Base-by-base conservation (phyloP, 1,140 invertebrate genomes). In the Hyles euphorbiae region DNA sequence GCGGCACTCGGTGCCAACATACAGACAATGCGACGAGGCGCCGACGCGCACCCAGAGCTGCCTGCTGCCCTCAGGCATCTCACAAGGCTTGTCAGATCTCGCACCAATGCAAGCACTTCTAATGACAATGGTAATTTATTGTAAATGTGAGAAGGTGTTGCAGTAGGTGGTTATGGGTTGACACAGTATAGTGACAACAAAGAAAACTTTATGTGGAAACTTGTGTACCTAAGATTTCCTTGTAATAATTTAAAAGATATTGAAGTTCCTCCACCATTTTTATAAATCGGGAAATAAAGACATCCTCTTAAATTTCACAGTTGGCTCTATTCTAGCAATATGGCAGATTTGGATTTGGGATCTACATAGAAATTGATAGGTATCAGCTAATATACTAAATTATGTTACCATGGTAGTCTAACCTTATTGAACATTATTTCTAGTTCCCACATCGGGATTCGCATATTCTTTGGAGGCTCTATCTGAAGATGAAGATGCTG, bases 381-480 rank as follows among this genome's bases (percentile, higher is more conserved):
- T 22, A 22, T 22, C 22, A 22, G 22, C 22, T 22, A 22, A 22
- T 22, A 22, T 22, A 22, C 22, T 22, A 22, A 22, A 22, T 22
- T 22, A 22, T 22, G 22, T 22, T 22, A 22, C 22, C 22, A 22
- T 22, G 22, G 22, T 22, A 22, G 22, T 22, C 22, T 22, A 22
- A 22, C 22, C 22, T 22, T 22, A 22, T 22, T 22, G 2, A 46
- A 54, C 52, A 33, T 33, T 34, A 53, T 36, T 72, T 68, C 32
- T 61, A 87, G 82, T 69, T 1, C 82, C 80, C 34, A 84, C 78
- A 46, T 86, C 84, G 10, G 84, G 84, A 3, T 87, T 86, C 70
- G 81, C 81, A n/a, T 87, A 87, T 62, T 88, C 85, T 5, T 60
- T 88, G 34, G 85, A 86, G 56, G 85, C 85, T 0, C 58, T 86